Evolutionary conservation across 2,113 vertebrate genomes (phyloP), one percentile per base, ranked within the genome.

Genomic region (Protomyctophum bolini): DNA sequence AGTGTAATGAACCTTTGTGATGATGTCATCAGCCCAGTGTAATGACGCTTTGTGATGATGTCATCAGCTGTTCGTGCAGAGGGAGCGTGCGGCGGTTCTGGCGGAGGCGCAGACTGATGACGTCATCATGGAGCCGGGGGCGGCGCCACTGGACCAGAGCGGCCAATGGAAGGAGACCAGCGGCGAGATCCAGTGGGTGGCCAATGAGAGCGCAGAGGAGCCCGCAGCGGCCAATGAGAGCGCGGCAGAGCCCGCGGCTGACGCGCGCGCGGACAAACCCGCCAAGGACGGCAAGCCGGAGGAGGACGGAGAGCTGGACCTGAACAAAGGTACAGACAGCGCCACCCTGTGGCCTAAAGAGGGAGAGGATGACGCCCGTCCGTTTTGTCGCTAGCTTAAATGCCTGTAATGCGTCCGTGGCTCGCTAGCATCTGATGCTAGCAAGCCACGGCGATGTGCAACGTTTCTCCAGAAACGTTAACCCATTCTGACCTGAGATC

Each of bases 31-130:
- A 14, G 1, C 21, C 33, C 58, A 7, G 7, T 49, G 21, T 21
- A 21, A 21, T 21, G 33, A 41, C 33, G n/a, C 10, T 48, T 21
- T 21, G 21, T 4, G 93, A 94, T 84, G 48, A 15, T 45, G 8
- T 8, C 15, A 8, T 56, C 56, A 99, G 98, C 92, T 99, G 1
- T 99, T 99, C 79, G 93, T 99, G 4, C 96, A 99, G 86, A 89
- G 98, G 1, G 97, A 99, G 79, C 94, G 92, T 3, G 98, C 98
- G 0, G 98, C 98, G 0, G 90, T 96, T 62, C 80, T 95, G 86
- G 98, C 98, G 0, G 98, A 99, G 92, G 96, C 96, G 73, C 95
- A 99, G 91, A 99, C 98, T 0, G 98, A 99, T n/a, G 96, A 99
- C 77, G 80, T 99, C 89, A 99, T 99, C 82, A 99, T 98, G 83